These are phyloP conservation scores for Callospermophilus lateralis DNA, from an alignment of 2,113 vertebrate species.

Conservation along the genomic window DNA sequence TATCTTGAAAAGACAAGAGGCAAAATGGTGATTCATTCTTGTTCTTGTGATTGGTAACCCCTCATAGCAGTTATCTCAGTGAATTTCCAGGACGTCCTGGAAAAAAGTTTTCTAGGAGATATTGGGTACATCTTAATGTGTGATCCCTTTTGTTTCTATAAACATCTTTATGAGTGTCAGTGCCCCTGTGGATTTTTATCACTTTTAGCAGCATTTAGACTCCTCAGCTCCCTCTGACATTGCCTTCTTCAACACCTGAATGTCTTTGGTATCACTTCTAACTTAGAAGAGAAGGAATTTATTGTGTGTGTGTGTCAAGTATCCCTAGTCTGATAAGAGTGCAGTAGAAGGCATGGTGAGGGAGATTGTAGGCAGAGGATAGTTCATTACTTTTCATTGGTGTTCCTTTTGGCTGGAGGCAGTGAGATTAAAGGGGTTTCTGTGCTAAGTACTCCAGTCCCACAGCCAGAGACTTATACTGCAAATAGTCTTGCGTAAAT, in stretches of 20 bases:
- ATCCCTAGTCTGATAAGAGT: not conserved
- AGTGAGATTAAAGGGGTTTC: not conserved
- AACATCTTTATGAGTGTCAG: not conserved
- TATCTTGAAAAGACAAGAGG: not conserved
- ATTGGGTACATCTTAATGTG: rapidly evolving
- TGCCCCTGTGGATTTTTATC: not conserved
- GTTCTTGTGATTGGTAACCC: not conserved
- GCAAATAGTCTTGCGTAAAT: not conserved
- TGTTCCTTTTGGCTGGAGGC: not conserved
- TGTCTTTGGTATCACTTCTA: not conserved
- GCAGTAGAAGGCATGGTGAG: rapidly evolving
- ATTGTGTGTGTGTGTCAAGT: not conserved
- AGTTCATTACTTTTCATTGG: not conserved
- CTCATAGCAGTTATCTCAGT: not conserved
- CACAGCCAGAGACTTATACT: not conserved
- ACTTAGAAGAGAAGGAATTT: not conserved
- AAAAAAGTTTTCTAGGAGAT: not conserved
- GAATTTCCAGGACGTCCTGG: not conserved
- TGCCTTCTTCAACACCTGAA: no score
- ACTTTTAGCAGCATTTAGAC: not conserved
- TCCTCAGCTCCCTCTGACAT: not conserved
- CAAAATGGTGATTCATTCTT: not conserved
- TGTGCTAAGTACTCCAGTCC: not conserved
- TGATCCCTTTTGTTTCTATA: not conserved
- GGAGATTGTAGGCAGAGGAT: not conserved